These are phyloP conservation scores for Sipha maydis DNA, from an alignment of 2,888 invertebrate genomes.

Conservation along the genomic window DNA sequence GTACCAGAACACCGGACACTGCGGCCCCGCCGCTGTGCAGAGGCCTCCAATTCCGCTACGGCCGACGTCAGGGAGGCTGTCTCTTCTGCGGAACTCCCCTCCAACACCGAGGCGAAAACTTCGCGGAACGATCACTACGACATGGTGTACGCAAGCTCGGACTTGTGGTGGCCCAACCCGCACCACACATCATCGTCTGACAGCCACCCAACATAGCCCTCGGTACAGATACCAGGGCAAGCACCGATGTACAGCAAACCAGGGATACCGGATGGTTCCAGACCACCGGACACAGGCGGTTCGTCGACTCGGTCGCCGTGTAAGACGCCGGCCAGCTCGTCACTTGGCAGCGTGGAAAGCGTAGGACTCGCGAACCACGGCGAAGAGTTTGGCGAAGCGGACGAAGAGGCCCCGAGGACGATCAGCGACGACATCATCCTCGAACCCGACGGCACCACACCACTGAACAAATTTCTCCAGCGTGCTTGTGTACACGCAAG, in stretches of 20 bases:
- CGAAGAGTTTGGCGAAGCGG: not conserved
- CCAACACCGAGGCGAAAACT: too few species aligned
- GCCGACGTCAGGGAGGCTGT: not conserved
- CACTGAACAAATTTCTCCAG: too few species aligned
- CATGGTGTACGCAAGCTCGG: too few species aligned
- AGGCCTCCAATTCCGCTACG: not conserved
- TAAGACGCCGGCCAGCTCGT: not conserved
- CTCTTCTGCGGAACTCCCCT: too few species aligned
- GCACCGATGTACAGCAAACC: not conserved
- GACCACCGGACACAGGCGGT: slow-evolving; percentile 8
- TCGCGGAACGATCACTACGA: not conserved
- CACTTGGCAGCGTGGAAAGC: not conserved
- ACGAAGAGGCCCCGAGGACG: too few species aligned
- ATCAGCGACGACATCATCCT: too few species aligned
- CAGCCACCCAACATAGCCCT: too few species aligned
- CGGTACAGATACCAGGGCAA: too few species aligned
- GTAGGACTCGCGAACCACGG: not conserved
- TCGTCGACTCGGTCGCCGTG: not conserved
- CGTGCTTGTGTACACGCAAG: too few species aligned
- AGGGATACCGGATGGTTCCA: not conserved
- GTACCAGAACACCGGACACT: not conserved
- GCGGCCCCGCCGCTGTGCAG: not conserved
- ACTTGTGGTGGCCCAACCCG: too few species aligned
- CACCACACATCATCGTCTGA: too few species aligned
- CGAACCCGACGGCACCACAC: too few species aligned